These are phyloP conservation scores for Glossosoma conforme DNA, from an alignment of 1,140 invertebrate species.

Conservation along the genomic window DNA sequence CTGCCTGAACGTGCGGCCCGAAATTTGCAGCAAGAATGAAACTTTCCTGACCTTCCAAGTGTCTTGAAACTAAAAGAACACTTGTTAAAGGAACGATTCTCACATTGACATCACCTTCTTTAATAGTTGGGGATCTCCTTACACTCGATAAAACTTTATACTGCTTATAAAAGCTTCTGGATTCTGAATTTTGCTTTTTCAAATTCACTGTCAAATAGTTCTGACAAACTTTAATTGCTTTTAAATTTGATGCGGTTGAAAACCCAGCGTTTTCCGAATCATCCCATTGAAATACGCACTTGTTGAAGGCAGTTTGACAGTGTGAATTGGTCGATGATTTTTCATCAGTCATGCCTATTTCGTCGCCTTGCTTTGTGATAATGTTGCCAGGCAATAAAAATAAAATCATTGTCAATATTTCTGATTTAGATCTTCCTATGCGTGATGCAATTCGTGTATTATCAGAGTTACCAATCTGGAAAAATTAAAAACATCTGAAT, in stretches of 20 bases:
- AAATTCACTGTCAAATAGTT: constrained; percentile 55
- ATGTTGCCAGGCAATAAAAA: constrained; percentile 59
- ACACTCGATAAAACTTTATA: constrained; percentile 34
- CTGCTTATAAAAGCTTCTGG: constrained; percentile 39
- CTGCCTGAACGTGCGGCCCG: constrained; percentile 32
- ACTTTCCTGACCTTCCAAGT: constrained; percentile 35
- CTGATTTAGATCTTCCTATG: constrained; percentile 51
- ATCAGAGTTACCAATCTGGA: constrained; percentile 53
- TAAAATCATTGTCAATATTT: constrained; percentile 55
- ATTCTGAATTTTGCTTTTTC: constrained; percentile 42
- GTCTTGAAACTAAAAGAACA: constrained; percentile 33
- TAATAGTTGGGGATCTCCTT: constrained; percentile 37
- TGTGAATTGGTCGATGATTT: constrained; percentile 28
- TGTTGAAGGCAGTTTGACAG: constrained; percentile 5
- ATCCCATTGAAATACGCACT: constrained; percentile 66
- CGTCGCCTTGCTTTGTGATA: constrained; percentile 68
- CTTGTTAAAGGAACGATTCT: constrained; percentile 5
- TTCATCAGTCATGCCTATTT: constrained; percentile 61
- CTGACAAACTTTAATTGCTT: not conserved
- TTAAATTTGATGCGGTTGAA: constrained; percentile 32
- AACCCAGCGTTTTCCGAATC: constrained; percentile 53
- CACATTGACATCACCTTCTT: constrained; percentile 10
- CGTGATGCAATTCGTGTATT: constrained; percentile 47
- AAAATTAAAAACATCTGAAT: constrained; percentile 1
- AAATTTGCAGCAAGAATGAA: constrained; percentile 38